Evolutionary conservation across 2,888 invertebrate species (phyloP), one percentile per base, ranked within the genome.

Genomic region (Graphium colonna): DNA sequence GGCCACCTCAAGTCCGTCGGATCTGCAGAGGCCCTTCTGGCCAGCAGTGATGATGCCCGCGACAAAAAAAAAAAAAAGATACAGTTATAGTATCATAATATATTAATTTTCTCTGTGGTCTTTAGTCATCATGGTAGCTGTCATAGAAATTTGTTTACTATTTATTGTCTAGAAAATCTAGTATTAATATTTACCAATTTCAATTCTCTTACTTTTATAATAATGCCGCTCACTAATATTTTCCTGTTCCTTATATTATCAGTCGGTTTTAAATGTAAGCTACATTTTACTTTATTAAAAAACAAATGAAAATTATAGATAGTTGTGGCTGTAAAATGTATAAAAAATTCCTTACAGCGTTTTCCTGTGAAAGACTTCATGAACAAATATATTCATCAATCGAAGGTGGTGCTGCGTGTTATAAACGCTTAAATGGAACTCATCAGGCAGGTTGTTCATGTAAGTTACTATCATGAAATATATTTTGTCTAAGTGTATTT

Each of bases 401-500:
- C 50, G 90, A 91, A 63, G 95, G 94, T 43, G 92, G 92, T 42
- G 90, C 92, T 52, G 93, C 94, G 48, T 99, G 99, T 87, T 97
- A 97, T 75, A 92, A 97, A 60, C 91, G 97, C 58, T 86, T 98
- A 59, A 98, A 98, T 91, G 97, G 95, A 54, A 98, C 98, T 9
- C 96, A 98, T 86, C 97, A 98, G 85, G 94, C 95, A 63, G 99
- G 99, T 57, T 99, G 98, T 81, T 93, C 96, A 48, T 97, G 98
- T 98, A 91, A 93, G 95, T 91, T 53, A 49, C 7, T 8, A 0
- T 38, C 2, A 38, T n/a, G n/a, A n/a, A n/a, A n/a, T n/a, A n/a
- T n/a, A n/a, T n/a, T 12, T 13, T 38, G 13, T 38, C n/a, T n/a
- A 2, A 12, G 12, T 4, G 1, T 1, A 7, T 38, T 38, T 38